A percentile compares a stretch with the other conserved stretches of the same genome.
Evolutionary conservation across 2,888 invertebrate genomes (phyloP).

Genomic region (Lagria hirta): DNA sequence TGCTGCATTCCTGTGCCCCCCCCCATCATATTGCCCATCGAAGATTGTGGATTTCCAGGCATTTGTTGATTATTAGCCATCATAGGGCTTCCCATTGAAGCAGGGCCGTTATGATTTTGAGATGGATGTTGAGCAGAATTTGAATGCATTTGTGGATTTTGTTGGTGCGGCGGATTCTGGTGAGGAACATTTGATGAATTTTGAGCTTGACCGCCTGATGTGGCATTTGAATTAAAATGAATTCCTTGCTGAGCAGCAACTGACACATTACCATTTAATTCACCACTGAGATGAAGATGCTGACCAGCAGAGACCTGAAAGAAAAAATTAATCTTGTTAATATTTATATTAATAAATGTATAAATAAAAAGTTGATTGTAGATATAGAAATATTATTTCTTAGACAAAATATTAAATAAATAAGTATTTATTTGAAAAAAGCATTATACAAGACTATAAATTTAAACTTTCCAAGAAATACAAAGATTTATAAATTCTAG

Average conservation of each 20-base stretch:
- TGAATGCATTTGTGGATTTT: conserved; percentile 30
- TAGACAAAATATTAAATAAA: too few species aligned
- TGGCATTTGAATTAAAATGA: conserved; percentile 60
- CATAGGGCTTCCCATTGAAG: conserved; percentile 26
- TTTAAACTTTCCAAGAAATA: too few species aligned
- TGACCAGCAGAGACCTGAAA: conserved; percentile 82
- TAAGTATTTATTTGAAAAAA: too few species aligned
- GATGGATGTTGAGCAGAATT: conserved; percentile 21
- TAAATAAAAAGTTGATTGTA: neutral
- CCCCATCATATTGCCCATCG: too few species aligned
- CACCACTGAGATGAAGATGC: conserved; percentile 76
- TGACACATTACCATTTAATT: conserved; percentile 72
- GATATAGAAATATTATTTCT: too few species aligned
- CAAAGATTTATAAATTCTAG: too few species aligned
- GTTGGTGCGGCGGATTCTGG: conserved; percentile 23
- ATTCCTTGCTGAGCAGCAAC: conserved; percentile 85
- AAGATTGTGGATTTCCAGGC: conserved; percentile 20
- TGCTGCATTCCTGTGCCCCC: conserved; percentile 28
- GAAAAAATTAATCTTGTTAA: too few species aligned
- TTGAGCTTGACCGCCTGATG: conserved; percentile 17
- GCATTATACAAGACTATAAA: too few species aligned
- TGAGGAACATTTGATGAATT: conserved; percentile 12
- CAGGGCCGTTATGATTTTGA: conserved; percentile 18
- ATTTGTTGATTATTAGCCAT: conserved; percentile 33
- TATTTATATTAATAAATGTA: too few species aligned